These are phyloP conservation scores for Penaeus vannamei DNA, from an alignment of 1,140 invertebrate genomes.

Conservation along the genomic window DNA sequence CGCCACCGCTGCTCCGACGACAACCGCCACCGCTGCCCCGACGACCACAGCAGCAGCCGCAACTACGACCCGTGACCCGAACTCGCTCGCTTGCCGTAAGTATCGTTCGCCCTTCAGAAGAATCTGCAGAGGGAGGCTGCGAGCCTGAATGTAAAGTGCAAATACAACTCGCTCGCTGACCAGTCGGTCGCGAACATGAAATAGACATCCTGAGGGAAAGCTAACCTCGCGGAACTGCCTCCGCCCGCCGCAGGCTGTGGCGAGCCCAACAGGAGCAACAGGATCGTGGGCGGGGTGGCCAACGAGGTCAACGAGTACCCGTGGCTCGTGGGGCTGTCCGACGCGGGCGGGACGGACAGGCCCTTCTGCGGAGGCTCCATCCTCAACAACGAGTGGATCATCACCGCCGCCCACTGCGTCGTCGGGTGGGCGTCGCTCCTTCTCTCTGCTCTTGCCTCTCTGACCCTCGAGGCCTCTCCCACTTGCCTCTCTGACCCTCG, in stretches of 20 bases:
- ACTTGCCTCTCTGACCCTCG: too few species aligned
- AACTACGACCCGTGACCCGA: not conserved
- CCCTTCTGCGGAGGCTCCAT: constrained; percentile 73
- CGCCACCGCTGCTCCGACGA: too few species aligned
- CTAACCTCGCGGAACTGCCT: not conserved
- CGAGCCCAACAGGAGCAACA: not conserved
- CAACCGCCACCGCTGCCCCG: not conserved
- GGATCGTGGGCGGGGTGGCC: constrained; percentile 16
- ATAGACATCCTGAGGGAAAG: too few species aligned
- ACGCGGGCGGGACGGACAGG: constrained; percentile 49
- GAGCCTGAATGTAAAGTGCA: too few species aligned
- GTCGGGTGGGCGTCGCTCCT: constrained; percentile 67
- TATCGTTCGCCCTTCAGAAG: too few species aligned
- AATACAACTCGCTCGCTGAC: too few species aligned
- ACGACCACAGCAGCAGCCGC: not conserved
- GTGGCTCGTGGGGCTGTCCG: constrained; percentile 67
- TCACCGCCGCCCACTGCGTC: constrained; percentile 75
- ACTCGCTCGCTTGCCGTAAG: not conserved
- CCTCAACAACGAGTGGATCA: constrained; percentile 72
- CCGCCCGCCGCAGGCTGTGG: constrained; percentile 47
- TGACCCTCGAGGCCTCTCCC: too few species aligned
- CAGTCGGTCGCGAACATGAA: too few species aligned
- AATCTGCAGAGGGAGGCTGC: too few species aligned
- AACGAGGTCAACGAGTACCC: constrained; percentile 50
- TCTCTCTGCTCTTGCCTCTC: too few species aligned